Base-by-base conservation (phyloP, 2,113 vertebrate species). In the Nycticryphes semicollaris region DNA sequence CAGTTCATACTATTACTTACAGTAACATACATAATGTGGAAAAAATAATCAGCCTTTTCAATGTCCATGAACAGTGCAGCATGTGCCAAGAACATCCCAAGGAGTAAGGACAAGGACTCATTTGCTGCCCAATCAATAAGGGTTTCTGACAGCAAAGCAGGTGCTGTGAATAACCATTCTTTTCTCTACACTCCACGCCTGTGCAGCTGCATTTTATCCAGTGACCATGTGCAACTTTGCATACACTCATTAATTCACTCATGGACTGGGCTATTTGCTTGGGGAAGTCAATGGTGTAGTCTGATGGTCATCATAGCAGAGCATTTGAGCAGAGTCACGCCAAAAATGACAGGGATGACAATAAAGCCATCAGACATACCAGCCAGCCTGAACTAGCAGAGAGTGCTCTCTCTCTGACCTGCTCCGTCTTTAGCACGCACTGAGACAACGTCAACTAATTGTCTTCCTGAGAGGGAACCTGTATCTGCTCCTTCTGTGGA, bases 71-170 rank as follows among this genome's bases (percentile, higher is more conserved):
- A 41, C 48, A n/a, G 30, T 5, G 8, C 8, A 74, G 27, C 1
- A 3, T 18, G 39, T n/a, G 33, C 45, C 13, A 20, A 66, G 60
- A 72, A 14, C 27, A 35, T 57, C 33, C 23, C 19, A 31, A 54
- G 20, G 48, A 87, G 11, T 13, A 33, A 82, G 35, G 9, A 59
- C 31, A 54, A 35, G 28, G 39, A 23, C 51, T 68, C 2, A 0
- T 75, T 89, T 9, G 5, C 28, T 76, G 35, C 35, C 23, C 14
- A 27, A 23, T 47, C 66, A 72, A 21, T 35, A 76, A 79, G 19
- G 12, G 11, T 37, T 76, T 84, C 53, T 94, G 70, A 62, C 28
- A 90, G 57, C 33, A 93, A 72, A 91, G 39, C 23, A 90, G 31
- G 33, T 83, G 57, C 57, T 69, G 28, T n/a, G 48, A 69, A 62